Evolutionary conservation across 2,797 vertebrate species (phyloP), one percentile per base, ranked within the genome.

Genomic region (Chaetodon trifasciatus): DNA sequence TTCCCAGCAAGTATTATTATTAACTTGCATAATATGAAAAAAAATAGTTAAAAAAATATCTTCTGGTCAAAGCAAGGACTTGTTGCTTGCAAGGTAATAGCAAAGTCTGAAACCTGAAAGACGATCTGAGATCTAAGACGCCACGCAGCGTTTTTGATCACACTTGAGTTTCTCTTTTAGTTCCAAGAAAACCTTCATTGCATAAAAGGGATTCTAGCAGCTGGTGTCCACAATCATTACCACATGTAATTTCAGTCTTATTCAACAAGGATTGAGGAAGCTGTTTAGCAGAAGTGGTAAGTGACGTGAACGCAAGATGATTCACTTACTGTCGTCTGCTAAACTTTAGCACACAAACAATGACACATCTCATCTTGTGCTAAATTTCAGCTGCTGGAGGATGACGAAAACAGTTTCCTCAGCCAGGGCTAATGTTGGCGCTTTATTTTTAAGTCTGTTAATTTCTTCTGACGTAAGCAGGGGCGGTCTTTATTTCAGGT

Each of bases 211-310:
- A 21, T 15, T 66, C 55, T 35, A 32, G 37, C 8, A 32, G 21
- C 49, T 35, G 0, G n/a, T 16, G 12, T 57, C 21, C 70, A 17
- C 1, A 11, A 62, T 12, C 12, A 68, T 24, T 21, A 5, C 32
- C 7, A n/a, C 28, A 12, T 50, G 52, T 21, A 58, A 44, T 60
- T 74, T 21, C 2, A n/a, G 28, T 32, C 5, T 42, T 66, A 32
- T 32, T 32, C 28, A 32, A 32, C 40, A 81, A 62, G 49, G 37
- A 65, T 60, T 55, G 52, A 19, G 23, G 4, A 63, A 57, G 21
- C 6, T 37, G 17, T 44, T 64, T 15, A 56, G 24, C 70, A 50
- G 68, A 65, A 44, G 40, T 62, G 56, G 42, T 47, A 42, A 79
- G 24, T 42, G 16, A 57, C 2, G 8, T 35, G 56, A 46, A 49